Percentiles rank a stretch among this genome's conserved stretches.
phyloP scores from a whole-genome alignment of 2,888 invertebrate species.

The Eulithis testata region DNA sequence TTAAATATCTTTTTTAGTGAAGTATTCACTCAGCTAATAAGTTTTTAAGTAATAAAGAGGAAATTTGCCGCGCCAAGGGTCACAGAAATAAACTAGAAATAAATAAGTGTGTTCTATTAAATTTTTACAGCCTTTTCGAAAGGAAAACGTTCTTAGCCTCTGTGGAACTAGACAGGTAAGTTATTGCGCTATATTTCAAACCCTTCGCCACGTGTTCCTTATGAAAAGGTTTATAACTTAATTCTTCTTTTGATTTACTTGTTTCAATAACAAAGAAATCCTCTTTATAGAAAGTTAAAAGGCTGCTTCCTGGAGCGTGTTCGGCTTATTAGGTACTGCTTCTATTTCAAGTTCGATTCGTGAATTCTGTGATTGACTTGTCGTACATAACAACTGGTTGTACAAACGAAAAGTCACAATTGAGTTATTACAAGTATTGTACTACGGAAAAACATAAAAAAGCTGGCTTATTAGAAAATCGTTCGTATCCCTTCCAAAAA shows the following conservation, averaged over 20 bases:
- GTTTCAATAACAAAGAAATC: constrained; percentile 37
- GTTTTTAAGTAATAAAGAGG: too few relatives aligned
- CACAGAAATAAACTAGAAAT: background rate
- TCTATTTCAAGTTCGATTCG: too few relatives aligned
- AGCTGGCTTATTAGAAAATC: too few relatives aligned
- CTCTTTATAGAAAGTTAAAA: constrained; percentile 10
- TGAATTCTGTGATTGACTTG: too few relatives aligned
- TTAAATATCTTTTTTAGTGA: too few relatives aligned
- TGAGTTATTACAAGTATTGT: too few relatives aligned
- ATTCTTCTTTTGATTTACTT: constrained; percentile 45
- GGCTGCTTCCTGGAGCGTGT: background rate
- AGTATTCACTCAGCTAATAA: too few relatives aligned
- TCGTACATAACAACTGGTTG: too few relatives aligned
- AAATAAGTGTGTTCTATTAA: constrained; percentile 15
- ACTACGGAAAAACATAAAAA: too few relatives aligned
- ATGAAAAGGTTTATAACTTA: constrained; percentile 47
- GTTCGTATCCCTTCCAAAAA: too few relatives aligned
- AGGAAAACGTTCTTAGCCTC: constrained; percentile 14
- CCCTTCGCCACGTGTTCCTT: constrained; percentile 55
- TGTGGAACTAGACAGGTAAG: constrained; percentile 41
- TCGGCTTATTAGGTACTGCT: background rate
- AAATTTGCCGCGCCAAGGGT: background rate
- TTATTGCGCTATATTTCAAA: constrained; percentile 59
- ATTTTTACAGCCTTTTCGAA: constrained; percentile 19
- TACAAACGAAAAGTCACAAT: too few relatives aligned